Base-by-base conservation (phyloP, 2,113 vertebrate genomes). In the Melospiza georgiana region DNA sequence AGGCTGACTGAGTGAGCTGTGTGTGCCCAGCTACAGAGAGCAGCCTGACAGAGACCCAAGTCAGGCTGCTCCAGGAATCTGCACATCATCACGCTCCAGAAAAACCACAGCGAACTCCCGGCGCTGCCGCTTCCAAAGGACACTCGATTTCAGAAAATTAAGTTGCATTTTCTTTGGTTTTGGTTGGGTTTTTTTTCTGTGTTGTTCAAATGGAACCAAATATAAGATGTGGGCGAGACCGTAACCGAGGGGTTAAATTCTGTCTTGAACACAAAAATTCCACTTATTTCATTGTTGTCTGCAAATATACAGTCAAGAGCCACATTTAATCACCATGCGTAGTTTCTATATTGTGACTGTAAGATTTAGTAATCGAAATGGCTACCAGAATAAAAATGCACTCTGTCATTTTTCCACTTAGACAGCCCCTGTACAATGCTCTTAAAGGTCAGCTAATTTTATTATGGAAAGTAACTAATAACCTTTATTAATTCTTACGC, bases 391-490 rank as follows among this genome's bases (percentile, higher is more conserved):
- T 88, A 95, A 95, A 95, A 95, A 94, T 48, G 78, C 37, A 58
- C 89, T 83, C 91, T 91, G 89, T 91, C 78, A 85, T 91, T 94
- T 94, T 91, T 73, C 85, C 78, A 87, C 87, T 94, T 87, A 88
- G 51, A 93, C 88, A 84, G 83, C 87, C 46, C 55, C 75, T 63
- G 54, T 79, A 90, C 52, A 94, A 95, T 51, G 75, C 63, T 82
- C 85, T 72, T 95, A 96, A 96, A 96, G 91, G 91, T 94, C 95
- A 95, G 91, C 93, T 97, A 86, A 94, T 97, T 95, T 96, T 97
- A 90, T 79, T 93, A 95, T 18, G 55, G 90, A 83, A 94, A 95
- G 69, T n/a, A 95, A 96, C 87, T 92, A 95, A 95, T 85, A 95
- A 94, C 87, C 90, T 95, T 83, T 95, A 95, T 93, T 95, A 95